Evolutionary conservation across 2,888 invertebrate species (phyloP), one percentile per base, ranked within the genome.

Genomic region (Drosophila prostipennis): DNA sequence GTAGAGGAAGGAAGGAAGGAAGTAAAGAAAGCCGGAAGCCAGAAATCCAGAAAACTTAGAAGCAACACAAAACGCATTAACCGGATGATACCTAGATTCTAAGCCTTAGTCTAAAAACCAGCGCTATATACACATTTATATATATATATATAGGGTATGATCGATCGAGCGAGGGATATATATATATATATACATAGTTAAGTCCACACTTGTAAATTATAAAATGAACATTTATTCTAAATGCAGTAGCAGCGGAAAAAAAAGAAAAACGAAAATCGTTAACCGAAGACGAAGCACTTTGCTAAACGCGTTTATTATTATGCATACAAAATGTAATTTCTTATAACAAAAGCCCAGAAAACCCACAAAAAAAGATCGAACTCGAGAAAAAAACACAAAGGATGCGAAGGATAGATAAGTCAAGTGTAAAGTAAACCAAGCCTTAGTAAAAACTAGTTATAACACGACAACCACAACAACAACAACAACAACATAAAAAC

Each of bases 371-470:
- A 76, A 54, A 57, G 16, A 13, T 16, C 1, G 40, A 40, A 48
- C 34, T 48, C 34, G 48, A 34, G 48, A 71, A 37, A 23, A 71
- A 37, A 34, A 49, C 16, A 63, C 14, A 16, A 55, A 54, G 36
- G 69, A 72, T 29, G 56, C 43, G 73, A 58, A 40, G 32, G 16
- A 42, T 79, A 81, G 80, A 76, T 86, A 83, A 83, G 84, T 81
- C 76, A 77, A 77, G 77, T 82, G 74, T 83, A 84, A 86, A 74
- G 74, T 83, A 84, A 86, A 74, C 75, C 79, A 86, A 86, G 79
- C 80, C 86, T 83, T 82, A 83, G 80, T 86, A 86, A 84, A 79
- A 85, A 81, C 76, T 85, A 85, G 87, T 71, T 85, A 58, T 86
- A 83, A 80, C 59, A 65, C 55, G 59, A 77, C 45, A 53, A 43